Conservation (phyloP, 2,888 invertebrate genomes). For the Cheilosia soror region DNA sequence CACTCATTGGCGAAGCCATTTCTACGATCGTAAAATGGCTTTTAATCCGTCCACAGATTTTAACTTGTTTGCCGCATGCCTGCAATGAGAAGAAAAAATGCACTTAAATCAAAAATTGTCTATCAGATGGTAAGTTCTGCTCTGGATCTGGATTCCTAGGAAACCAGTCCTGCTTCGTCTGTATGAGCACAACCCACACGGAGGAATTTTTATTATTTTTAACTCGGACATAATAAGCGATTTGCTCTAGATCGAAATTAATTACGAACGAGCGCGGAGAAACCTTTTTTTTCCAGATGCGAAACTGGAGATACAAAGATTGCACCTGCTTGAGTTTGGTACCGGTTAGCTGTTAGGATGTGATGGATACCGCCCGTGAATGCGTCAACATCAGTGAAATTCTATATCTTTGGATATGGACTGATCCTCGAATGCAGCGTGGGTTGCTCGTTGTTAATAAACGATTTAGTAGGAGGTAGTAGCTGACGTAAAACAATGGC, state of each 20-base stretch:
- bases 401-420: no score
- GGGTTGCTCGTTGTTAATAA: no score
- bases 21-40: conserved; percentile 34
- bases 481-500: no score
- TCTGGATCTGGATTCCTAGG: conserved; percentile 62
- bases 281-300: conserved; percentile 5
- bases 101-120: conserved; percentile 37
- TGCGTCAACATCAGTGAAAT: no score
- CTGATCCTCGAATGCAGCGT: no score
- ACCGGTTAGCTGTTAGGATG: conserved; percentile 38
- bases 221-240: conserved; percentile 41
- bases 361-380: neutral
- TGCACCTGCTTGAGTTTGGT: conserved; percentile 47
- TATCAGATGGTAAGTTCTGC: conserved; percentile 43
- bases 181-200: conserved; percentile 43
- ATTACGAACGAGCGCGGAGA: conserved; percentile 22
- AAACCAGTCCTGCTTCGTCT: conserved; percentile 43
- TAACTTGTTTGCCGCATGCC: conserved; percentile 58
- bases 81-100: conserved; percentile 54
- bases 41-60: conserved; percentile 34
- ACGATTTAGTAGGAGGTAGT: no score
- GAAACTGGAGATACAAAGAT: conserved; percentile 14
- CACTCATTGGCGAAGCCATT: conserved; percentile 72
- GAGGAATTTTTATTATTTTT: conserved; percentile 29
- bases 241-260: conserved; percentile 64